These are phyloP conservation scores for Chloroceryle aenea DNA, from an alignment of 2,113 vertebrate genomes.

Conservation along the genomic window DNA sequence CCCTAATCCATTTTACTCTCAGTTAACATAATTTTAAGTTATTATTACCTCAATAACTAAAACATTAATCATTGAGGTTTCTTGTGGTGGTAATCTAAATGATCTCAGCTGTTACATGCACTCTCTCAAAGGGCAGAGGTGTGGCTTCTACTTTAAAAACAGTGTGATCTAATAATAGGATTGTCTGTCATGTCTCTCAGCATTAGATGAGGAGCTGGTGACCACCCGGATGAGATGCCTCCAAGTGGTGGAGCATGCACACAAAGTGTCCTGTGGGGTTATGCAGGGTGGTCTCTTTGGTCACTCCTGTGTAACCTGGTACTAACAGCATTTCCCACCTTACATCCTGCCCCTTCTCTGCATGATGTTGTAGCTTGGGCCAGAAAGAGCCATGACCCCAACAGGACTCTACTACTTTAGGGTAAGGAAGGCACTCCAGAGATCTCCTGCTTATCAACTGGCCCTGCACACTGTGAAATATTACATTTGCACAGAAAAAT, in stretches of 20 bases:
- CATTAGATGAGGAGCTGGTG: not conserved
- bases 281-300: not conserved
- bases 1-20: not conserved
- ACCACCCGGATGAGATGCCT: not conserved
- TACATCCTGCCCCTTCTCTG: not conserved
- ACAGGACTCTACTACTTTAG: not conserved
- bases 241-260: not conserved
- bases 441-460: not conserved
- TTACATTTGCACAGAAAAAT: not conserved
- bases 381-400: not conserved
- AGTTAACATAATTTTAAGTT: not conserved
- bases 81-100: not conserved
- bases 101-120: not conserved
- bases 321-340: not conserved
- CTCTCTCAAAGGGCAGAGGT: not conserved
- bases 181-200: rapidly evolving
- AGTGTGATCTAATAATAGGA: not conserved
- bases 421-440: not conserved
- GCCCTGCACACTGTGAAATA: not conserved
- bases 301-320: not conserved
- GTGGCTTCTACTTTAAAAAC: not conserved
- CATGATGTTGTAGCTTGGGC: not conserved
- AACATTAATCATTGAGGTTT: not conserved
- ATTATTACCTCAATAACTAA: not conserved
- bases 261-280: not conserved